Evolutionary conservation across 2,113 vertebrate genomes (phyloP).

Genomic region (Scatophagus argus): DNA sequence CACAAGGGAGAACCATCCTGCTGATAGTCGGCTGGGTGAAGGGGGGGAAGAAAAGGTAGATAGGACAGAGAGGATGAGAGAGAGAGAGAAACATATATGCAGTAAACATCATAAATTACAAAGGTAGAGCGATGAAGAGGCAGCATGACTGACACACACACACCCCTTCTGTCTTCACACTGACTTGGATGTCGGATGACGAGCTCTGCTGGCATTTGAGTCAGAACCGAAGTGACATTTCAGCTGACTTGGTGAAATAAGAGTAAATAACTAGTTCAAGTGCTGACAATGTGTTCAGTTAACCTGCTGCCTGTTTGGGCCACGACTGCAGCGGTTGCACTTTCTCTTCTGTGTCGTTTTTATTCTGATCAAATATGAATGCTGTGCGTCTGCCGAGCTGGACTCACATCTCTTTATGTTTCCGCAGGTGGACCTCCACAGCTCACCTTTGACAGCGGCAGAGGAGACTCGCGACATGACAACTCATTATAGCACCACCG

Average conservation of each 20-base stretch:
- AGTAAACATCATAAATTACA: too few species aligned
- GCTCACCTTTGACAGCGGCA: slow-evolving; percentile 33
- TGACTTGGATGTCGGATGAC: slow-evolving; percentile 26
- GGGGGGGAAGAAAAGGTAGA: too few species aligned
- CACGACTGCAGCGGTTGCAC: slow-evolving; percentile 49
- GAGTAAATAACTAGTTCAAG: slow-evolving; percentile 40
- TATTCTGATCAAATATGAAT: slow-evolving; percentile 37
- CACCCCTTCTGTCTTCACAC: not conserved
- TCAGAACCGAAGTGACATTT: slow-evolving; percentile 27
- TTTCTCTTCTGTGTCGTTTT: slow-evolving; percentile 3
- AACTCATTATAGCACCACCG: slow-evolving; percentile 73
- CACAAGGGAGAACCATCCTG: too few species aligned
- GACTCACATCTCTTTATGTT: slow-evolving; percentile 29
- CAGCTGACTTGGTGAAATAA: slow-evolving; percentile 63
- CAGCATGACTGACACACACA: not conserved
- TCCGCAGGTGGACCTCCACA: slow-evolving; percentile 73
- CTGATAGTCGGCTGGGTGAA: too few species aligned
- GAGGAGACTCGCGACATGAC: slow-evolving; percentile 41
- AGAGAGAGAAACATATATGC: too few species aligned
- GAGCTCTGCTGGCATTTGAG: slow-evolving; percentile 2
- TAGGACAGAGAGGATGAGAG: too few species aligned
- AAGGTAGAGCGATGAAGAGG: slow-evolving; percentile 71
- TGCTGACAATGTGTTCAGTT: slow-evolving; percentile 57
- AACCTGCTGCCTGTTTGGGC: not conserved
- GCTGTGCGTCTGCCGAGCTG: slow-evolving; percentile 25